Evolutionary conservation across 1,140 invertebrate genomes (phyloP).

Genomic region (Aphaenogaster rudis): DNA sequence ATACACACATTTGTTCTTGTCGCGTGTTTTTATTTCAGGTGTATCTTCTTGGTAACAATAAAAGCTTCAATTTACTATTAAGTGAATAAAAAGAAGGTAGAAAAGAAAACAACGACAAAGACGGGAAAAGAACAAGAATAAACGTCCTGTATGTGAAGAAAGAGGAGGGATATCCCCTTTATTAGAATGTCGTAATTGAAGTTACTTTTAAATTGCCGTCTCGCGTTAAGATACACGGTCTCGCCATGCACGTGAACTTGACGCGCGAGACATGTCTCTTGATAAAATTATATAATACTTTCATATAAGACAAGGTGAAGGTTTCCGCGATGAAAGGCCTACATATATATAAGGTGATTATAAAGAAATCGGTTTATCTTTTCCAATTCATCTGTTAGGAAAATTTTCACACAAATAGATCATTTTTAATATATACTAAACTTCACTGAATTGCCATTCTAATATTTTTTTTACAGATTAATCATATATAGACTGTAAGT

Average conservation of each 20-base stretch:
- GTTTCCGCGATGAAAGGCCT: slow-evolving; percentile 54
- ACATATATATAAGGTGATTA: not conserved
- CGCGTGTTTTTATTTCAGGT: slow-evolving; percentile 7
- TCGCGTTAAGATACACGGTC: not conserved
- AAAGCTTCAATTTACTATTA: slow-evolving; percentile 13
- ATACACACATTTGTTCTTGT: not conserved
- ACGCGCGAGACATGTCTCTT: slow-evolving; percentile 44
- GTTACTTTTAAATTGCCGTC: not conserved
- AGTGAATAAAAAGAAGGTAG: not conserved
- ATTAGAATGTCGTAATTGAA: slow-evolving; percentile 5
- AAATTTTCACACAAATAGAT: not conserved
- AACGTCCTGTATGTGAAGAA: not conserved
- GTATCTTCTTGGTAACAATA: not conserved
- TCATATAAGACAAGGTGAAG: slow-evolving; percentile 80
- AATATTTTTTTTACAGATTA: not conserved
- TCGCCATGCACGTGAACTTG: slow-evolving; percentile 14
- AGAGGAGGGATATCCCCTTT: slow-evolving; percentile 24
- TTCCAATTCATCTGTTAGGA: not conserved
- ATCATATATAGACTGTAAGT: not conserved
- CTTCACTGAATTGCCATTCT: not conserved
- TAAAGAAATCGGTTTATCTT: not conserved
- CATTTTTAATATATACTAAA: not conserved
- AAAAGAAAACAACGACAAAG: not conserved
- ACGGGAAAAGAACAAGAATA: not conserved
- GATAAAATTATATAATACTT: slow-evolving; percentile 79